Conservation (phyloP, 2,113 vertebrate genomes). For the Trichomycterus rosablanca region DNA sequence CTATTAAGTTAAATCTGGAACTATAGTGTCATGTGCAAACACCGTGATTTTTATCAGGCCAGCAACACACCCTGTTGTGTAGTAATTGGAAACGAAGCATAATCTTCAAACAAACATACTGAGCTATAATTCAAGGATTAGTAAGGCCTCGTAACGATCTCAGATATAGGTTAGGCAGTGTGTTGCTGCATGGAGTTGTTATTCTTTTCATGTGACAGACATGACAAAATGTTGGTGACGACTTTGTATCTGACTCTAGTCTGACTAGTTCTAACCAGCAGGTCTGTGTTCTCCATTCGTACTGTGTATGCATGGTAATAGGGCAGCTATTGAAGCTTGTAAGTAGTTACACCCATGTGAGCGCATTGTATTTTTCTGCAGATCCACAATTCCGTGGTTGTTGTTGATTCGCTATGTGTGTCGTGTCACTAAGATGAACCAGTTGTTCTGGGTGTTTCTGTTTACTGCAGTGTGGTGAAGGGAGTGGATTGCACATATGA, state of each 20-base stretch:
- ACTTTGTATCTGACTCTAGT: too few species aligned
- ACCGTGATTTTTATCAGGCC: not conserved
- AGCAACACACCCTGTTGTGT: not conserved
- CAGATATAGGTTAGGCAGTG: not conserved
- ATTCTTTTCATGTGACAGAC: too few species aligned
- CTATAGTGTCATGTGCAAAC: not conserved
- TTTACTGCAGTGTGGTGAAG: constrained; percentile 17
- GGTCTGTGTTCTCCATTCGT: constrained; percentile 10
- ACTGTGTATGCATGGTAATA: not conserved
- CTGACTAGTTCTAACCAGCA: too few species aligned
- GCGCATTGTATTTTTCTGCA: not conserved
- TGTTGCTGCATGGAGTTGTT: too few species aligned
- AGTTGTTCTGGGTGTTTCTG: constrained; percentile 32
- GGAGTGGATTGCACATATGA: constrained; percentile 22
- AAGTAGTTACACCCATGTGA: constrained; percentile 7
- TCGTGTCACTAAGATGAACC: constrained; percentile 3
- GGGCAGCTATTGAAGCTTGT: not conserved
- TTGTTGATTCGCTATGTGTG: not conserved
- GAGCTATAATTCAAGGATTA: not conserved
- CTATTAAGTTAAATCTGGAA: too few species aligned
- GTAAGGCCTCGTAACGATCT: not conserved
- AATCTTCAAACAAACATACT: not conserved
- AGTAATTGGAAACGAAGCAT: not conserved
- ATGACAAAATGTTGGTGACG: too few species aligned
- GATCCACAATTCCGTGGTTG: not conserved